Conservation (phyloP, 2,888 invertebrate species). For the Pandemis cinnamomeana region DNA sequence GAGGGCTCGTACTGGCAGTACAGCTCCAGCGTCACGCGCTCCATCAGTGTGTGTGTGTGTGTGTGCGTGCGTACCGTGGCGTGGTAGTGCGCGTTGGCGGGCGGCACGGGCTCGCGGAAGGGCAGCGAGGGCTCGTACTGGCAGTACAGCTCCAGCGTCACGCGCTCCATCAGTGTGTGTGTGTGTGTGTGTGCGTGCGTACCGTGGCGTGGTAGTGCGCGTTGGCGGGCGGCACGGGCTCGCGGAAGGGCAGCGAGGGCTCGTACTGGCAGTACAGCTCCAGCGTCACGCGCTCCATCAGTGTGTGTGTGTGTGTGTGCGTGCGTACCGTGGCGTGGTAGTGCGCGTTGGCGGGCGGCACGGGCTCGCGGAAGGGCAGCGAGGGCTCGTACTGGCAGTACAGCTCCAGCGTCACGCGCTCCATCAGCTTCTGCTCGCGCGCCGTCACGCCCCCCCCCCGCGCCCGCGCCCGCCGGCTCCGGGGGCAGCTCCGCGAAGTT, state of each 20-base stretch:
- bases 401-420: slow-evolving; percentile 94
- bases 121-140: slow-evolving; percentile 95
- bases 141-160: slow-evolving; percentile 95
- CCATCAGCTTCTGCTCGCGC: slow-evolving; percentile 88
- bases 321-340: slow-evolving; percentile 66
- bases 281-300: slow-evolving; percentile 93
- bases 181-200: no score
- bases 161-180: slow-evolving; percentile 87
- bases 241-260: slow-evolving; percentile 93
- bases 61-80: no score
- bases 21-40: slow-evolving; percentile 94
- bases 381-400: slow-evolving; percentile 96
- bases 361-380: slow-evolving; percentile 94
- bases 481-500: slow-evolving; percentile 89
- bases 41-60: no score
- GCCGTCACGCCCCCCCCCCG: slow-evolving; percentile 76
- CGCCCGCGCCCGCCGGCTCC: slow-evolving; percentile 72
- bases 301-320: slow-evolving; percentile 42
- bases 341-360: slow-evolving; percentile 86
- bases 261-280: slow-evolving; percentile 97
- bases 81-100: slow-evolving; percentile 81
- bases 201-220: slow-evolving; percentile 70
- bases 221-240: slow-evolving; percentile 89
- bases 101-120: slow-evolving; percentile 93
- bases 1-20: slow-evolving; percentile 96